Percentiles rank a stretch among this genome's conserved stretches.
Conservation (phyloP, 1,140 invertebrate genomes). For the Drosophila suzukii region DNA sequence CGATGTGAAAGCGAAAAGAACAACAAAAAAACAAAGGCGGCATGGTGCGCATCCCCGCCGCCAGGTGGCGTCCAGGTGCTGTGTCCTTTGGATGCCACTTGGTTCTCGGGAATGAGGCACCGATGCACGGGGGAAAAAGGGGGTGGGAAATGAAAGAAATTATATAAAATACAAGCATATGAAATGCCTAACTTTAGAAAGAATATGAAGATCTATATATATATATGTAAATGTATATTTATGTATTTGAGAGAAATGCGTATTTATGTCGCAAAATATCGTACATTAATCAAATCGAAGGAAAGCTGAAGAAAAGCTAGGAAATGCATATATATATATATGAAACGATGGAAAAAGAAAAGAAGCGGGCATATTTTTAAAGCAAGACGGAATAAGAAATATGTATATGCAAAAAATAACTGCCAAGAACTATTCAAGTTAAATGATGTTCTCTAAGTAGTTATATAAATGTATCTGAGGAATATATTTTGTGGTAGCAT, state of each 20-base stretch:
- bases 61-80: constrained; percentile 26
- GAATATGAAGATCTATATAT: constrained; percentile 31
- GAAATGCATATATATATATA: neutral
- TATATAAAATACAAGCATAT: constrained; percentile 67
- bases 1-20: constrained; percentile 13
- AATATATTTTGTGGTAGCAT: constrained; percentile 67
- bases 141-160: constrained; percentile 56
- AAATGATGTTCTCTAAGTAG: constrained; percentile 78
- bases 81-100: constrained; percentile 5
- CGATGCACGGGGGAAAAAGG: neutral
- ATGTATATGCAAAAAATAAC: constrained; percentile 71
- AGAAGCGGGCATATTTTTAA: constrained; percentile 51
- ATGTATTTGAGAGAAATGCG: constrained; percentile 38
- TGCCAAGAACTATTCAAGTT: constrained; percentile 80
- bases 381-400: constrained; percentile 44
- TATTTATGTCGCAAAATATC: constrained; percentile 59
- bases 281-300: constrained; percentile 38
- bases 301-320: constrained; percentile 7
- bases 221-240: constrained; percentile 34
- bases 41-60: neutral
- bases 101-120: neutral
- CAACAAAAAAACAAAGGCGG: neutral
- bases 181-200: constrained; percentile 32
- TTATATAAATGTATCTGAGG: constrained; percentile 58
- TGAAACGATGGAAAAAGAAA: constrained; percentile 19